Evolutionary conservation across 2,797 vertebrate species (phyloP).

Genomic region (Lates japonicus): DNA sequence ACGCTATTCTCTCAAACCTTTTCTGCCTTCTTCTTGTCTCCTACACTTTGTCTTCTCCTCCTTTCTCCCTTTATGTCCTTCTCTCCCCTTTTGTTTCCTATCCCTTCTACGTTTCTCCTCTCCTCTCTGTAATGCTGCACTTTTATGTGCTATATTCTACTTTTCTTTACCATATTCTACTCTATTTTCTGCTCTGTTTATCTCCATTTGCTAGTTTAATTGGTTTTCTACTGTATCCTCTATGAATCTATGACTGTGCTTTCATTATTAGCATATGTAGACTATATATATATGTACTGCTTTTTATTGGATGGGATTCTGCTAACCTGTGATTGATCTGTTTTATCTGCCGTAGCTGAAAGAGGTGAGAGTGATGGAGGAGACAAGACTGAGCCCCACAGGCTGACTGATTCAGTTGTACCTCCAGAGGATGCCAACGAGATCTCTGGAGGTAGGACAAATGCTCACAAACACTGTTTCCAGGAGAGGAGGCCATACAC

Average conservation of each 20-base stretch:
- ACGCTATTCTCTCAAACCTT: not conserved
- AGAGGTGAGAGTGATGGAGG: constrained; percentile 61
- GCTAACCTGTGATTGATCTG: constrained; percentile 18
- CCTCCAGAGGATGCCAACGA: constrained; percentile 82
- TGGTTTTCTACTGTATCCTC: not conserved
- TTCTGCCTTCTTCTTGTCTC: not conserved
- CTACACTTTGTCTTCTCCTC: not conserved
- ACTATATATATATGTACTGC: not conserved
- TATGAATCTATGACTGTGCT: not conserved
- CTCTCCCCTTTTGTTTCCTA: not conserved
- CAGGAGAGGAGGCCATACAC: constrained; percentile 36
- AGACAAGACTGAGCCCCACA: constrained; percentile 74
- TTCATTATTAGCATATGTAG: not conserved
- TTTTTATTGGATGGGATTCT: not conserved
- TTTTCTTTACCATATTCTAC: not conserved
- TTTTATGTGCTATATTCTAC: not conserved
- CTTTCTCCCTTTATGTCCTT: not conserved
- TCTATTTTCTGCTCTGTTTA: not conserved
- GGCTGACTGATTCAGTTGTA: constrained; percentile 64
- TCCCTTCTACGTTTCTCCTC: accelerated
- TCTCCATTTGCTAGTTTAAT: not conserved
- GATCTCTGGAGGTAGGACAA: constrained; percentile 85
- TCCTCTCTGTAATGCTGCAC: not conserved
- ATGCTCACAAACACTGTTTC: constrained; percentile 46
- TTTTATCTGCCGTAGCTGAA: constrained; percentile 65